Evolutionary conservation across 2,113 vertebrate genomes (phyloP).

Genomic region (Electrona antarctica): DNA sequence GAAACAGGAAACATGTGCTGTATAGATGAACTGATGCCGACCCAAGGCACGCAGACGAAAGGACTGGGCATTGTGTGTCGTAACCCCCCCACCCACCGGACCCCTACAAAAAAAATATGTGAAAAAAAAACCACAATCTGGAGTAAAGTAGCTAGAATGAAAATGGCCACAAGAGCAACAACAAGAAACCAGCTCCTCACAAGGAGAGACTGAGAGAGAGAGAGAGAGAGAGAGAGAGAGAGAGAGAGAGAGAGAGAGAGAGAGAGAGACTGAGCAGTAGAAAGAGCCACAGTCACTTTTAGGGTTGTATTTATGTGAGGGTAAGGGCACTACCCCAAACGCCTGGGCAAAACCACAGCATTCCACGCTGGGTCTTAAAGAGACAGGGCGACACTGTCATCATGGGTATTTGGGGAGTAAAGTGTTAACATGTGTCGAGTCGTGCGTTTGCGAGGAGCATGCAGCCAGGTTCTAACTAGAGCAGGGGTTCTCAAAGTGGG

Average conservation of each 20-base stretch:
- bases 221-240: slow-evolving; percentile 21
- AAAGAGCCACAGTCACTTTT: slow-evolving; percentile 50
- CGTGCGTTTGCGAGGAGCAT: slow-evolving; percentile 26
- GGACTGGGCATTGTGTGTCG: slow-evolving; percentile 11
- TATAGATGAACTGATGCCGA: slow-evolving; percentile 14
- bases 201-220: slow-evolving; percentile 16
- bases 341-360: slow-evolving; percentile 76
- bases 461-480: background rate
- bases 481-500: too few species aligned
- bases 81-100: background rate
- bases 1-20: slow-evolving; percentile 53
- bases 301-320: slow-evolving; percentile 69
- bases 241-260: slow-evolving; percentile 43
- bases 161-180: slow-evolving; percentile 13
- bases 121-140: background rate
- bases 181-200: slow-evolving; percentile 6
- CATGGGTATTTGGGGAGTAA: slow-evolving; percentile 66
- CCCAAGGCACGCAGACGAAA: slow-evolving; percentile 26
- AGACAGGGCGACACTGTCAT: slow-evolving; percentile 70
- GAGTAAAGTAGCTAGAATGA: background rate
- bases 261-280: slow-evolving; percentile 36
- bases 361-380: slow-evolving; percentile 76
- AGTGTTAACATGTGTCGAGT: slow-evolving; percentile 73
- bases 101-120: slow-evolving; percentile 2
- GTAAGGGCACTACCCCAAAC: slow-evolving; percentile 76